A percentile compares a stretch with the other conserved stretches of the same genome.
phyloP scores from a whole-genome alignment of 2,888 invertebrate genomes.

The Sphaeridia pumilis region DNA sequence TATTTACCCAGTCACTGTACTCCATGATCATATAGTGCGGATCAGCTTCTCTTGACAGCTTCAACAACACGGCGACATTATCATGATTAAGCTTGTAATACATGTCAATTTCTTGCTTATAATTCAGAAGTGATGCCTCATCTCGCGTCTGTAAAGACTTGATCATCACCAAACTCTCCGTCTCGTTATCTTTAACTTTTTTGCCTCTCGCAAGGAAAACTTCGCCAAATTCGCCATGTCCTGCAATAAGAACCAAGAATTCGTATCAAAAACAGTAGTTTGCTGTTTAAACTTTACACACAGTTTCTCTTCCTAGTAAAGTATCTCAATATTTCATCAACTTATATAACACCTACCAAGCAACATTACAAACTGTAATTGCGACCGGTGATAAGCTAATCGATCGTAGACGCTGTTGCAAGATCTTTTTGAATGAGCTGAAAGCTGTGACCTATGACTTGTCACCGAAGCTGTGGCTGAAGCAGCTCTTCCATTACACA shows the following conservation, averaged over 20 bases:
- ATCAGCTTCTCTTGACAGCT: slow-evolving; percentile 51
- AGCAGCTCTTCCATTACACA: slow-evolving; percentile 22
- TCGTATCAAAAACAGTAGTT: not conserved
- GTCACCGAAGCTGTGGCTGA: slow-evolving; percentile 32
- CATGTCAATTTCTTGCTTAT: slow-evolving; percentile 77
- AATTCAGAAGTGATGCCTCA: slow-evolving; percentile 64
- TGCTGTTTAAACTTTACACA: no score
- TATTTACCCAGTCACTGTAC: slow-evolving; percentile 79
- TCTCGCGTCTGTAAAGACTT: slow-evolving; percentile 64
- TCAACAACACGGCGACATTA: slow-evolving; percentile 53
- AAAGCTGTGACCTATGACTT: slow-evolving; percentile 41
- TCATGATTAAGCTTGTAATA: slow-evolving; percentile 71
- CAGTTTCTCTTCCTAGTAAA: not conserved
- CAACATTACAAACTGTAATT: slow-evolving; percentile 51
- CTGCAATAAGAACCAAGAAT: slow-evolving; percentile 40
- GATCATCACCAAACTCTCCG: slow-evolving; percentile 50
- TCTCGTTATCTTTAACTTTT: slow-evolving; percentile 26
- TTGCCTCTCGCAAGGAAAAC: slow-evolving; percentile 63
- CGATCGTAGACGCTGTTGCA: slow-evolving; percentile 55
- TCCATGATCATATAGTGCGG: slow-evolving; percentile 82
- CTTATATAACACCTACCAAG: slow-evolving; percentile 40
- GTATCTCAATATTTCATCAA: not conserved
- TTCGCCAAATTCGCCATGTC: slow-evolving; percentile 86
- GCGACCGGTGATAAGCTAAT: slow-evolving; percentile 57
- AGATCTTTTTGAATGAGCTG: slow-evolving; percentile 41